Conservation (phyloP, 2,888 invertebrate genomes). For the Trisateles emortualis region DNA sequence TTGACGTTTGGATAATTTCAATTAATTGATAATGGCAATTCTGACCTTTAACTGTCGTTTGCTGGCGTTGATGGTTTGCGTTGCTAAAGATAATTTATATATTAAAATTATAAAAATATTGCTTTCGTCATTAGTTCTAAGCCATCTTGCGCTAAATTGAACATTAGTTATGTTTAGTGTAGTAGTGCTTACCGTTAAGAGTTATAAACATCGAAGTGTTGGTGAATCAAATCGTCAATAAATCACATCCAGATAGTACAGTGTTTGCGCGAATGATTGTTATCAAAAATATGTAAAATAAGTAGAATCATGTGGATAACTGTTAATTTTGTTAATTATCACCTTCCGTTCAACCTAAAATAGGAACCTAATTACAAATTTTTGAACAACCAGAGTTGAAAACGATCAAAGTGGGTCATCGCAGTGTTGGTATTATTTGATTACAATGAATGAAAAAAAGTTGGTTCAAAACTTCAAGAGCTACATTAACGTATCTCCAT, state of each 20-base stretch:
- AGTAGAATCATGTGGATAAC: slow-evolving; percentile 73
- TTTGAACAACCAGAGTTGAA: slow-evolving; percentile 44
- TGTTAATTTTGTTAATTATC: slow-evolving; percentile 58
- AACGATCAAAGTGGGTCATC: slow-evolving; percentile 71
- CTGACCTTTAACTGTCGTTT: slow-evolving; percentile 20
- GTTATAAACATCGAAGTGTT: slow-evolving; percentile 20
- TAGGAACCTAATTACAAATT: slow-evolving; percentile 44
- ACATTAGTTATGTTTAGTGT: slow-evolving; percentile 37
- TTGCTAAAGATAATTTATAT: slow-evolving; percentile 50
- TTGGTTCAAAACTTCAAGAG: slow-evolving; percentile 86
- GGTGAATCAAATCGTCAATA: too few relatives aligned
- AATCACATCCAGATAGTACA: slow-evolving; percentile 53
- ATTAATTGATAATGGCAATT: slow-evolving; percentile 26
- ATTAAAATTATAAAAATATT: slow-evolving; percentile 39
- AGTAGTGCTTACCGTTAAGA: slow-evolving; percentile 16
- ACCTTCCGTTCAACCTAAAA: slow-evolving; percentile 48
- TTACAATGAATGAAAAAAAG: slow-evolving; percentile 86
- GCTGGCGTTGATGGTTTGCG: slow-evolving; percentile 46
- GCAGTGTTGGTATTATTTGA: slow-evolving; percentile 60
- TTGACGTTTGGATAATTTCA: slow-evolving; percentile 6
- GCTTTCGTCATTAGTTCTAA: slow-evolving; percentile 30
- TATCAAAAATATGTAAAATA: slow-evolving; percentile 72
- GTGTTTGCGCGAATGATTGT: slow-evolving; percentile 71
- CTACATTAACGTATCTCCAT: slow-evolving; percentile 81
- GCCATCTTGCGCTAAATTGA: slow-evolving; percentile 28